Base-by-base conservation (phyloP, 1,140 invertebrate species). In the Drosophila pruinosa region DNA sequence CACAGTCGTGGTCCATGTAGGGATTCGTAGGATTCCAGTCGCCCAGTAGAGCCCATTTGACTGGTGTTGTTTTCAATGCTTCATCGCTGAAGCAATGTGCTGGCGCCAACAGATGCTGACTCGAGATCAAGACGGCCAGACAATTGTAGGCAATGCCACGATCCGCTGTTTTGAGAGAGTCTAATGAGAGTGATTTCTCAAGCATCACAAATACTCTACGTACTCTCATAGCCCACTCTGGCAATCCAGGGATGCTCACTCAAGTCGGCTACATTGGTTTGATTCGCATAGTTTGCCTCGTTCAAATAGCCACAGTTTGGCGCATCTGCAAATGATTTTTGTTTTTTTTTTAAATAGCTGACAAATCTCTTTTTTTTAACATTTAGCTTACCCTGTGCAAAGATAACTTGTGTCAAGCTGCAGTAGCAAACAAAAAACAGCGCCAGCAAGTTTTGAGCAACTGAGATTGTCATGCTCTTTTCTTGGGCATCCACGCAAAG, bases 21-120 rank as follows among this genome's bases (percentile, higher is more conserved):
- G 71, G 17, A 62, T 73, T 73, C 0, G 17, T 45, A 0, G 71
- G 57, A 56, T 73, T 73, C 71, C 71, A 73, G n/a, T 73, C 71
- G 6, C 71, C 71, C 2, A 73, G 26, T 4, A 73, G 34, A 3
- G 36, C 57, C 26, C 54, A 52, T 4, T 21, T 21, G 0, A 61
- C 19, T 0, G 54, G 38, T 1, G n/a, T 6, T 10, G 28, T 14
- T 17, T 21, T 21, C 19, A 56, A 8, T n/a, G 15, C n/a, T 1
- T 22, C 0, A 3, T 54, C 48, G 36, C 48, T 34, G n/a, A 61
- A 69, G 12, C 71, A 73, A 3, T 69, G 48, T 0, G 71, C 71
- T 0, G 71, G 71, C 1, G 71, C 39, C 24, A 73, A 36, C 15
- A 73, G 36, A 54, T 69, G 36, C 8, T 61, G 71, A 2, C 12